Percentiles rank a stretch among this genome's conserved stretches.
These are phyloP conservation scores for Phalacrocorax pelagicus DNA, from an alignment of 2,113 vertebrate genomes.

Conservation along the genomic window DNA sequence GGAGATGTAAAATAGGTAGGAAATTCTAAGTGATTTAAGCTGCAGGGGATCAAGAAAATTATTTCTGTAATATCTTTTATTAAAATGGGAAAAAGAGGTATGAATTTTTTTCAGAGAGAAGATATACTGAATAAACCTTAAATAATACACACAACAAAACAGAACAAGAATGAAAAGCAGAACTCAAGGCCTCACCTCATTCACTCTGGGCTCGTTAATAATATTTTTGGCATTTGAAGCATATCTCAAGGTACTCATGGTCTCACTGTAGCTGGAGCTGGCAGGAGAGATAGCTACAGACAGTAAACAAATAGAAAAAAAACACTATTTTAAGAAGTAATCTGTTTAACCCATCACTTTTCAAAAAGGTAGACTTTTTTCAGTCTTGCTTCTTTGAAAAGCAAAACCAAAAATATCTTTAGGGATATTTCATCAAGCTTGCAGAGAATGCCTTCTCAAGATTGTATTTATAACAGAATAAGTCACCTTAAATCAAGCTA, in stretches of 20 bases:
- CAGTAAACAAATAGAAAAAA: neutral
- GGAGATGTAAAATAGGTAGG: neutral
- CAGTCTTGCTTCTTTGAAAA: neutral
- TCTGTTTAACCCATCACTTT: neutral
- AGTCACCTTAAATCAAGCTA: neutral
- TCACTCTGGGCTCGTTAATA: conserved; percentile 93
- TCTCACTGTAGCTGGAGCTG: conserved; percentile 91
- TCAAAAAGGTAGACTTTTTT: neutral
- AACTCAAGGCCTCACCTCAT: conserved; percentile 84
- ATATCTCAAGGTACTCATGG: conserved; percentile 95
- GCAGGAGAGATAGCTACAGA: conserved; percentile 91
- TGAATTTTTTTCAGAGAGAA: neutral
- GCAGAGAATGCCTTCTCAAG: neutral
- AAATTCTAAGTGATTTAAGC: neutral
- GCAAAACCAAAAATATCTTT: neutral
- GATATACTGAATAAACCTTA: neutral
- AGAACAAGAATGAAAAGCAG: neutral
- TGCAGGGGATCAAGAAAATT: neutral
- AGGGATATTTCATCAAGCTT: neutral
- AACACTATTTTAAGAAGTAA: neutral
- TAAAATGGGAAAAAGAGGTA: neutral
- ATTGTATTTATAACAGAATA: neutral
- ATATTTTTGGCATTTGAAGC: conserved; percentile 95
- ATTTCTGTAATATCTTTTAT: neutral
- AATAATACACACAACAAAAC: neutral